Evolutionary conservation across 2,113 vertebrate genomes (phyloP), one percentile per base, ranked within the genome.

Genomic region (Aegithalos caudatus): DNA sequence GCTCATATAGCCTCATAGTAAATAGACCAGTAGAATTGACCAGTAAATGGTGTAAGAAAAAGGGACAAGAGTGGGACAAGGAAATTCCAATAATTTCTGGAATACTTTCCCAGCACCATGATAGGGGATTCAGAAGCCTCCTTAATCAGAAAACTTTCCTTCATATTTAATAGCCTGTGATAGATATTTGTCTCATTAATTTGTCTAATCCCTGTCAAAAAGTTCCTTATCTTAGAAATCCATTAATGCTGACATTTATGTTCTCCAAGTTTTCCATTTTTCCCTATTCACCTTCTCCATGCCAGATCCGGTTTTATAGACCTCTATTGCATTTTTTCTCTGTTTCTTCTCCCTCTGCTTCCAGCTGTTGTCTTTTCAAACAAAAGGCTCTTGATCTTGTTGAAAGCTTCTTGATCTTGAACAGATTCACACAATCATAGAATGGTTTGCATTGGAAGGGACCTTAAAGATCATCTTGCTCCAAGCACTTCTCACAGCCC

Each of bases 1-100:
- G 10, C 4, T 54, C 20, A 21, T 10, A 27, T 8, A 42, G 12
- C 12, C 12, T 57, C 33, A 14, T 54, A 40, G 3, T 0, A 0
- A 38, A 9, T 45, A n/a, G n/a, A n/a, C n/a, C 38, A 60, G 11
- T 35, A 51, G 8, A 38, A 54, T 3, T 71, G 42, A 38, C 5
- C 17, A 17, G 7, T 50, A 20, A 44, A 16, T 58, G 15, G 9
- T 42, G 2, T 35, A 74, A 62, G 25, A 42, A 90, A 78, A 94
- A 79, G 3, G 1, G 35, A 37, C 10, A 82, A 53, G 31, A 74
- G 16, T 6, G 47, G 24, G 23, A 61, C 4, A 70, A 79, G 10
- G 22, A n/a, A 17, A 3, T 23, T 87, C 5, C 12, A 60, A 25
- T 25, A 67, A 44, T 72, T 67, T 79, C 31, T 37, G 50, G 44